phyloP scores from a whole-genome alignment of 2,888 invertebrate species.

The Acleris literana region DNA sequence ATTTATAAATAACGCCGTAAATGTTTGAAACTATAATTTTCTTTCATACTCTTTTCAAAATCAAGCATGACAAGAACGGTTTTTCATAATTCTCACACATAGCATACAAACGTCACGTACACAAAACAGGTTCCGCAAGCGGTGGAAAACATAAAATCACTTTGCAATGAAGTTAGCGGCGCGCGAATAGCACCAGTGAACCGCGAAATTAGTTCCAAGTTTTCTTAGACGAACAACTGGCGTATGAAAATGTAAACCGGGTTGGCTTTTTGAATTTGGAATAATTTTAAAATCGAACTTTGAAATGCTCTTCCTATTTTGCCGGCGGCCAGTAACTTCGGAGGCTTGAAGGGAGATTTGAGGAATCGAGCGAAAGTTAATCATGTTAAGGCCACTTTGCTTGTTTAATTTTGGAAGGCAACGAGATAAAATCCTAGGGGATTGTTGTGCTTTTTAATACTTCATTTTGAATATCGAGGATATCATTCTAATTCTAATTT shows the following conservation, averaged over 20 bases:
- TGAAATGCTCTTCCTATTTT: slow-evolving; percentile 27
- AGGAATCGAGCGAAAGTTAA: not conserved
- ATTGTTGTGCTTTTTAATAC: too few relatives aligned
- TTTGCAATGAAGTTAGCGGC: slow-evolving; percentile 77
- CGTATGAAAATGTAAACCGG: slow-evolving; percentile 63
- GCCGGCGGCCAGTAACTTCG: slow-evolving; percentile 8
- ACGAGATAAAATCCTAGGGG: too few relatives aligned
- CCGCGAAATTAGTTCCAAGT: slow-evolving; percentile 79
- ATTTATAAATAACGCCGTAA: too few relatives aligned
- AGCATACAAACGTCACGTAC: slow-evolving; percentile 50
- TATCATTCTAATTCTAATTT: too few relatives aligned
- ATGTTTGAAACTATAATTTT: too few relatives aligned
- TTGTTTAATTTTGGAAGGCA: too few relatives aligned
- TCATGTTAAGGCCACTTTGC: too few relatives aligned
- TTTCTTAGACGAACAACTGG: slow-evolving; percentile 64
- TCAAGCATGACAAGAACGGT: not conserved
- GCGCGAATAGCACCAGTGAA: slow-evolving; percentile 75
- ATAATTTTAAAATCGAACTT: slow-evolving; percentile 38
- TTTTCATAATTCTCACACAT: slow-evolving; percentile 39
- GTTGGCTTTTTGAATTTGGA: slow-evolving; percentile 56
- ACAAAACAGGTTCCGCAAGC: slow-evolving; percentile 50
- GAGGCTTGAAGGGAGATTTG: slow-evolving; percentile 5
- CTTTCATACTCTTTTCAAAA: too few relatives aligned
- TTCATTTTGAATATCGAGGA: too few relatives aligned
- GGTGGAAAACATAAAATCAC: slow-evolving; percentile 71